These are phyloP conservation scores for Cylindroiulus punctatus DNA, from an alignment of 2,888 invertebrate genomes.

Conservation along the genomic window DNA sequence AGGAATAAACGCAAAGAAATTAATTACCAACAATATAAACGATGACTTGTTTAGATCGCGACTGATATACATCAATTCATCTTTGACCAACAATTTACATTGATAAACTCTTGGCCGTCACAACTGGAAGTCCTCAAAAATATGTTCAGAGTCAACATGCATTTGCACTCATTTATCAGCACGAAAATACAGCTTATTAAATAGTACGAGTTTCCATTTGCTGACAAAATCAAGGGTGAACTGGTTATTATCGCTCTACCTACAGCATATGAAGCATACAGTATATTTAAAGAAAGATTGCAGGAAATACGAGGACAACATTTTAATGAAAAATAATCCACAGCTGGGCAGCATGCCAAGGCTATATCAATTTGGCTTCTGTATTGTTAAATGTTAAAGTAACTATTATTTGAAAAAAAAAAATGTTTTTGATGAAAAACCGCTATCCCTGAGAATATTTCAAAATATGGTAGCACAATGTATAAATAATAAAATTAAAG, in stretches of 20 bases:
- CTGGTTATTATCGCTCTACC: slow-evolving; percentile 5
- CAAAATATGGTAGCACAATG: not conserved
- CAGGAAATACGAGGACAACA: not conserved
- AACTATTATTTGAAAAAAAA: not conserved
- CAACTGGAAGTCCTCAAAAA: too few species aligned
- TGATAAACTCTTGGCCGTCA: too few species aligned
- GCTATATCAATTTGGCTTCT: not conserved
- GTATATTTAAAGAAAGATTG: not conserved
- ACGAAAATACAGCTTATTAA: not conserved
- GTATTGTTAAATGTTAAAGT: not conserved
- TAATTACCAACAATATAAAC: not conserved
- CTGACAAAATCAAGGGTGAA: not conserved
- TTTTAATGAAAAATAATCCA: not conserved
- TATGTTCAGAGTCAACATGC: not conserved
- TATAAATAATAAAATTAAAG: not conserved
- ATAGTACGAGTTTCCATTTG: not conserved
- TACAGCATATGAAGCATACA: not conserved
- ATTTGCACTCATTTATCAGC: not conserved
- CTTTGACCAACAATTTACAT: not conserved
- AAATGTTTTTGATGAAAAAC: not conserved
- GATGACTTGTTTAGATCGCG: too few species aligned
- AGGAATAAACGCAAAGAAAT: not conserved
- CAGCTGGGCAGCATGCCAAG: slow-evolving; percentile 22
- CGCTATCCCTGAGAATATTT: not conserved
- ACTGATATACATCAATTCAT: too few species aligned